A percentile compares a stretch with the other conserved stretches of the same genome.
Conservation (phyloP, 1,140 invertebrate genomes). For the Achatina immaculata region DNA sequence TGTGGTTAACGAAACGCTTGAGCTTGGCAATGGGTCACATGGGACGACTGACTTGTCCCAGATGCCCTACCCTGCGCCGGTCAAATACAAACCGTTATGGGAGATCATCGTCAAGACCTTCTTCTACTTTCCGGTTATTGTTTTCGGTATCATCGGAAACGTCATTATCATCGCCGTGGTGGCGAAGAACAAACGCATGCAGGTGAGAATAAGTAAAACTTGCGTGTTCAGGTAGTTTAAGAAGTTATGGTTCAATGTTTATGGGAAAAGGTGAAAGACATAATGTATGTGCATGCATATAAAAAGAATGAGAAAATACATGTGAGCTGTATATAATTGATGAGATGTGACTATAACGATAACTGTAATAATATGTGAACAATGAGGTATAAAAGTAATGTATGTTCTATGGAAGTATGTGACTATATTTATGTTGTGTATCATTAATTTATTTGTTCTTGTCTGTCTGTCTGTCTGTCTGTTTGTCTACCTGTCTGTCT, state of each 20-base stretch:
- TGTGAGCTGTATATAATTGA: too few relatives aligned
- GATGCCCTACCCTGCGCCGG: conserved; percentile 42
- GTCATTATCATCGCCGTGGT: conserved; percentile 58
- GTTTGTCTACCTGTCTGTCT: too few relatives aligned
- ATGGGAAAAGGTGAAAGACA: background rate
- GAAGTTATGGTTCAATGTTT: background rate
- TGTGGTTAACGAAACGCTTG: background rate
- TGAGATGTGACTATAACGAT: too few relatives aligned
- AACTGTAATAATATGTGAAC: too few relatives aligned
- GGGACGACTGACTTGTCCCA: conserved; percentile 23
- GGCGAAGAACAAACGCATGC: conserved; percentile 56
- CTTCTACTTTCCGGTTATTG: conserved; percentile 61
- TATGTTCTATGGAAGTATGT: too few relatives aligned
- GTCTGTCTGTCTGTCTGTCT: too few relatives aligned
- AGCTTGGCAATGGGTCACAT: background rate
- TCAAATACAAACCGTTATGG: conserved; percentile 49
- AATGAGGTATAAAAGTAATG: too few relatives aligned
- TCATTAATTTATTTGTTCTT: too few relatives aligned
- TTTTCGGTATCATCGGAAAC: conserved; percentile 57
- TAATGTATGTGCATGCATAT: background rate
- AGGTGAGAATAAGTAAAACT: conserved; percentile 24
- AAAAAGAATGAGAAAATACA: too few relatives aligned
- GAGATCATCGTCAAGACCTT: conserved; percentile 64
- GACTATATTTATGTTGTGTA: too few relatives aligned
- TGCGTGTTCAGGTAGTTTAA: background rate